Evolutionary conservation across 2,888 invertebrate species (phyloP).

Genomic region (Pecten maximus): DNA sequence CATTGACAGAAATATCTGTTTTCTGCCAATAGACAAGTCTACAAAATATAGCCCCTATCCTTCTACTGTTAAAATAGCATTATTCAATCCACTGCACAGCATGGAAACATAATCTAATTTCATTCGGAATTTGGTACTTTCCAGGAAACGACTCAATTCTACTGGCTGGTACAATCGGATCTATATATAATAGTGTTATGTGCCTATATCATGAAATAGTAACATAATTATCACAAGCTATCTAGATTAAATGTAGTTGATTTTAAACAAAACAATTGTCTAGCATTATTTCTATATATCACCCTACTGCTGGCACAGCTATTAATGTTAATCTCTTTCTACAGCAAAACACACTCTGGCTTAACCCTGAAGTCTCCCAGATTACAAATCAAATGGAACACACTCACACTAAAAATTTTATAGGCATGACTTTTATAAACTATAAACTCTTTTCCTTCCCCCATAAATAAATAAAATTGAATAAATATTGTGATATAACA

Average conservation of each 20-base stretch:
- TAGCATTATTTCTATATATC: not conserved
- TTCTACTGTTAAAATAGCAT: not conserved
- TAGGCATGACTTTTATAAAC: too few relatives aligned
- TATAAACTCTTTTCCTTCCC: too few relatives aligned
- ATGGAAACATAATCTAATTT: not conserved
- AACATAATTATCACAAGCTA: not conserved
- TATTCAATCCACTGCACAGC: not conserved
- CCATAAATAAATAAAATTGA: too few relatives aligned
- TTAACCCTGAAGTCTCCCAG: too few relatives aligned
- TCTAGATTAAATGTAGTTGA: not conserved
- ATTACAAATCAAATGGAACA: too few relatives aligned
- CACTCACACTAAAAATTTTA: too few relatives aligned
- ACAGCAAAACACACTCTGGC: too few relatives aligned
- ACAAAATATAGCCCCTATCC: not conserved
- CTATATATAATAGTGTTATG: not conserved
- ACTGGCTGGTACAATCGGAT: not conserved
- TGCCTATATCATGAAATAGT: not conserved
- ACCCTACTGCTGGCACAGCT: not conserved
- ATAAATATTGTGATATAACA: too few relatives aligned
- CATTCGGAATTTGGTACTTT: not conserved
- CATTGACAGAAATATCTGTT: slow-evolving; percentile 3
- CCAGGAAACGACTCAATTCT: not conserved
- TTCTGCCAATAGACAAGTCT: not conserved
- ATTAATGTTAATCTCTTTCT: too few relatives aligned
- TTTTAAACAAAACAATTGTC: not conserved